Conservation (phyloP, 2,888 invertebrate genomes). For the Anaspis maculata region DNA sequence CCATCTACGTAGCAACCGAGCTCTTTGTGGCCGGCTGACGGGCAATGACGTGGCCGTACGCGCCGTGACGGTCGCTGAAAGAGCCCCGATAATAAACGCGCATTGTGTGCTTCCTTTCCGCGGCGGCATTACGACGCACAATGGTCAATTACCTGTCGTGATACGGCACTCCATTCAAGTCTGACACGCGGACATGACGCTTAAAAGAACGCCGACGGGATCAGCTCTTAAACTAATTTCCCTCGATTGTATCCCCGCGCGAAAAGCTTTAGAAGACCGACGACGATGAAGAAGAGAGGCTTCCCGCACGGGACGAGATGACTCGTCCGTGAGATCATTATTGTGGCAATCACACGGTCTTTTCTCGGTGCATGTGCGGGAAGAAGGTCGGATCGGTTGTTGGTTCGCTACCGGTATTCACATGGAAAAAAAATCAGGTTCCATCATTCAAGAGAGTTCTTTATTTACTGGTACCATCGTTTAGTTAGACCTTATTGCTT, state of each 20-base stretch:
- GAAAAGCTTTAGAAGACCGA: too few relatives aligned
- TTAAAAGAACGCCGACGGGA: slow-evolving; percentile 20
- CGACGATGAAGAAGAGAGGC: too few relatives aligned
- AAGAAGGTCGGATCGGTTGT: too few relatives aligned
- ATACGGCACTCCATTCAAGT: slow-evolving; percentile 25
- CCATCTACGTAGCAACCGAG: slow-evolving; percentile 25
- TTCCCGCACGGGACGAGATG: too few relatives aligned
- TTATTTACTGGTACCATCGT: too few relatives aligned
- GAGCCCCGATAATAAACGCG: slow-evolving; percentile 36
- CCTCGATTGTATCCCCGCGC: slow-evolving; percentile 16
- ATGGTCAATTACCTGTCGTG: slow-evolving; percentile 41
- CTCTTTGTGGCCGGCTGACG: slow-evolving; percentile 31
- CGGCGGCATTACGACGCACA: slow-evolving; percentile 32
- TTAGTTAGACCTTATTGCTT: too few relatives aligned
- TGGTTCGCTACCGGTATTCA: too few relatives aligned
- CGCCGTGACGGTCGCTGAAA: slow-evolving; percentile 36
- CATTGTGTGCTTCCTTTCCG: slow-evolving; percentile 38
- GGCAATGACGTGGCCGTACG: slow-evolving; percentile 35
- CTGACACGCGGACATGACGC: slow-evolving; percentile 19
- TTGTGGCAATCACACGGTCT: too few relatives aligned
- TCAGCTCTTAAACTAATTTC: slow-evolving; percentile 20
- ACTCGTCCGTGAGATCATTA: too few relatives aligned
- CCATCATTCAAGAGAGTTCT: too few relatives aligned
- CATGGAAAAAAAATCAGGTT: too few relatives aligned
- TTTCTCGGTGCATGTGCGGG: too few relatives aligned